Base-by-base conservation (phyloP, 1,140 invertebrate species). In the Halictus rubicundus region DNA sequence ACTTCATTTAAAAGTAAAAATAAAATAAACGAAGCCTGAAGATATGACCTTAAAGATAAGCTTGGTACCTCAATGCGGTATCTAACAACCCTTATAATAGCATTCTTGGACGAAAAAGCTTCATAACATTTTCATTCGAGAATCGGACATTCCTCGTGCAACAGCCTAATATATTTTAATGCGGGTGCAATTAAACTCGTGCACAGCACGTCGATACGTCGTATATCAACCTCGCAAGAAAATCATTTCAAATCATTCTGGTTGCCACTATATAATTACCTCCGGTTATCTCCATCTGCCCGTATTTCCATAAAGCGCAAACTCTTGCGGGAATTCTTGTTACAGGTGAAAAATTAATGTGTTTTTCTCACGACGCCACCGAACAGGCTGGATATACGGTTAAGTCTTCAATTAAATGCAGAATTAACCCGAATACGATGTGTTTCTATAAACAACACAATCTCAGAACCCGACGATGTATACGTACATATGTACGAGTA, bases 391-490 rank as follows among this genome's bases (percentile, higher is more conserved):
- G 70, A 79, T 66, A 76, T 84, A 81, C 83, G 69, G 82, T 81
- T 85, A 85, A 85, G 73, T 76, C 78, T 63, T 57, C 82, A 84
- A 85, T 85, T 85, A 85, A 85, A 85, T 84, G 63, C 83, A 60
- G 80, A 85, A 81, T 84, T 84, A 84, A 84, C 82, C 82, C 83
- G 83, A 84, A 85, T 84, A 81, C 68, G 64, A n/a, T n/a, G 71
- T 70, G 68, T 57, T 39, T 71, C 68, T 78, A 37, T 46, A 57
- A 32, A 19, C 27, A 49, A n/a, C 49, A 16, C 7, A 2, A 14
- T 2, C 32, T 32, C 32, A 32, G 32, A 32, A 32, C 32, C 32
- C 32, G 32, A 32, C 32, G 32, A n/a, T n/a, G n/a, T n/a, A n/a
- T n/a, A n/a, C n/a, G n/a, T n/a, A n/a, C n/a, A n/a, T n/a, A n/a